A percentile compares a stretch with the other conserved stretches of the same genome.
Conservation (phyloP, 2,113 vertebrate genomes). For the Scomber japonicus region DNA sequence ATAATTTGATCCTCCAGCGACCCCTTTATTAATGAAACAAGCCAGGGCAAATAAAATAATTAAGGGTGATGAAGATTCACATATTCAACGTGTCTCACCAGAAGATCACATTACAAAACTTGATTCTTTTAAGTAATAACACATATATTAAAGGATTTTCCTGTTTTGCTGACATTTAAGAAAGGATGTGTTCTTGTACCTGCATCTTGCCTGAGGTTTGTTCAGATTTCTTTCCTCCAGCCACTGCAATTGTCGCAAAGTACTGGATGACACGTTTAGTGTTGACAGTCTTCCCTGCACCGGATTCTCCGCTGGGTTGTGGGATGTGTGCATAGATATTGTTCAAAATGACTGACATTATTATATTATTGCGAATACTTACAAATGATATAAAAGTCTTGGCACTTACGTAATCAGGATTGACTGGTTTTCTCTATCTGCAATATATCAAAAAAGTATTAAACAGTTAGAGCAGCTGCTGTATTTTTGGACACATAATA, state of each 20-base stretch:
- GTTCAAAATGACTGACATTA: slow-evolving; percentile 23
- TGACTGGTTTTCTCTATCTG: slow-evolving; percentile 86
- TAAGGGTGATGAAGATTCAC: background rate
- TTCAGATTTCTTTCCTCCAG: slow-evolving; percentile 77
- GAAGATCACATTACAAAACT: background rate
- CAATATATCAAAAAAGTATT: background rate
- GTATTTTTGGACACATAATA: slow-evolving; percentile 72
- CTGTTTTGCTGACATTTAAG: no score
- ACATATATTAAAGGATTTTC: no score
- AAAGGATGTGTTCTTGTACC: slow-evolving; percentile 66
- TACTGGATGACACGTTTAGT: slow-evolving; percentile 97
- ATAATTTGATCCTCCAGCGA: slow-evolving; percentile 90
- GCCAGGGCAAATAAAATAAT: background rate
- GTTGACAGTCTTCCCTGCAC: slow-evolving; percentile 97
- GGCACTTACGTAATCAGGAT: slow-evolving; percentile 90
- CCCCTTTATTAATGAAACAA: slow-evolving; percentile 84
- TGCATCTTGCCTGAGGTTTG: slow-evolving; percentile 84
- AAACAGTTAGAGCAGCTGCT: no score
- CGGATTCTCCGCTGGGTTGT: slow-evolving; percentile 89
- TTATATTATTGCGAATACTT: background rate
- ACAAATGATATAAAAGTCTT: background rate
- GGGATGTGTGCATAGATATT: slow-evolving; percentile 6
- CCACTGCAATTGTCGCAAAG: slow-evolving; percentile 94
- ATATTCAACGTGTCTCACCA: background rate
- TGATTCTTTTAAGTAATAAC: no score